A percentile compares a stretch with the other conserved stretches of the same genome.
Evolutionary conservation across 2,113 vertebrate genomes (phyloP).

Genomic region (Condylura cristata): DNA sequence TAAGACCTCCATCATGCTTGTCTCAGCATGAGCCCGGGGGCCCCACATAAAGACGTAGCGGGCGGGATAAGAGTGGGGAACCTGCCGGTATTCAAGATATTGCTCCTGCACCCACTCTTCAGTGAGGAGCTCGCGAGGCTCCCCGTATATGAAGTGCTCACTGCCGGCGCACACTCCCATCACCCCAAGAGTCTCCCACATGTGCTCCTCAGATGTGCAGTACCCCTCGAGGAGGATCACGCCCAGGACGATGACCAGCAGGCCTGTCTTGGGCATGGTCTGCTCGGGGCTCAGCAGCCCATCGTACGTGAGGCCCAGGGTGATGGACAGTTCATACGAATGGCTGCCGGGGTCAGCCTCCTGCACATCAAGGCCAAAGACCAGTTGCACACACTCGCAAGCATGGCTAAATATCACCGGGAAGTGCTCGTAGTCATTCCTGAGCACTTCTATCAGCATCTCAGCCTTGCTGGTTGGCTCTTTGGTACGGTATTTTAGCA

Average conservation of each 20-base stretch:
- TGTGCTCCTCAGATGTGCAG: rapidly evolving
- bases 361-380: background rate
- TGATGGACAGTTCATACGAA: background rate
- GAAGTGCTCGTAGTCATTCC: background rate
- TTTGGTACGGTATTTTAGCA: background rate
- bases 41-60: background rate
- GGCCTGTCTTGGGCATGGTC: background rate
- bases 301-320: background rate
- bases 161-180: background rate
- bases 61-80: background rate
- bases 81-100: background rate
- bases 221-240: background rate
- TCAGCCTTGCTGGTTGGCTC: rapidly evolving
- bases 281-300: background rate
- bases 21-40: background rate
- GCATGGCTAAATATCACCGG: background rate
- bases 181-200: background rate
- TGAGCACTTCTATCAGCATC: background rate
- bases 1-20: background rate
- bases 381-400: background rate
- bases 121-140: background rate
- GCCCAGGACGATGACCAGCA: background rate
- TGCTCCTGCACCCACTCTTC: background rate
- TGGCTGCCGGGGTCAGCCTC: background rate
- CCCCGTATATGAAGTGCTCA: background rate